These are phyloP conservation scores for Silurus glanis DNA, from an alignment of 2,113 vertebrate genomes.

Conservation along the genomic window DNA sequence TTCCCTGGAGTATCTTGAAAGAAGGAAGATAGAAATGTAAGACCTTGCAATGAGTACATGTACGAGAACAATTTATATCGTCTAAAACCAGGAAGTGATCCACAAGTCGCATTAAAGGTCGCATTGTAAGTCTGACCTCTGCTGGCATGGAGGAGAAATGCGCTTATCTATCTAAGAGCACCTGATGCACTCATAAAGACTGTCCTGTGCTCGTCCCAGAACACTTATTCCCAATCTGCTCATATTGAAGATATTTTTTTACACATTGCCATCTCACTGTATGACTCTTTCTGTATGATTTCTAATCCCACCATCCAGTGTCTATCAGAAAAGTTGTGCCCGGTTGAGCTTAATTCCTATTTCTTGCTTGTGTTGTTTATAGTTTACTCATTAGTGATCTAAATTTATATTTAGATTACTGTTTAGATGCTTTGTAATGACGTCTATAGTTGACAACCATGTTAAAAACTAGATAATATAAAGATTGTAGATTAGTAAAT, in stretches of 20 bases:
- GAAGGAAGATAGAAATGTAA: neutral
- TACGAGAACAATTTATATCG: neutral
- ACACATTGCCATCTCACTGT: neutral
- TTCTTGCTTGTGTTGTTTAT: neutral
- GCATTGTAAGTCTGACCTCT: neutral
- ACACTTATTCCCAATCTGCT: neutral
- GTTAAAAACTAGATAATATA: neutral
- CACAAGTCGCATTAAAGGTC: neutral
- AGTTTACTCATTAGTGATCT: neutral
- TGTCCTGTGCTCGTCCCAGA: neutral
- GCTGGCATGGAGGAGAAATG: neutral
- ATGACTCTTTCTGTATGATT: neutral
- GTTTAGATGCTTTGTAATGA: neutral
- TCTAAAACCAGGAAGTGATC: neutral
- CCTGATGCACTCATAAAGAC: neutral
- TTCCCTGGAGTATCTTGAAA: too few species aligned
- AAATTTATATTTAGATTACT: neutral
- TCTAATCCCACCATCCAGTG: neutral
- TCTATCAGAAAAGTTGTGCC: neutral
- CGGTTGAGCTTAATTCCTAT: neutral
- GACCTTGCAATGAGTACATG: neutral
- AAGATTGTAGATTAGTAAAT: neutral
- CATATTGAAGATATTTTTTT: neutral
- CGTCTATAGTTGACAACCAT: neutral
- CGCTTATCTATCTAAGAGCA: neutral